Evolutionary conservation across 2,113 vertebrate species (phyloP), one percentile per base, ranked within the genome.

Genomic region (Poeciliopsis occidentalis): DNA sequence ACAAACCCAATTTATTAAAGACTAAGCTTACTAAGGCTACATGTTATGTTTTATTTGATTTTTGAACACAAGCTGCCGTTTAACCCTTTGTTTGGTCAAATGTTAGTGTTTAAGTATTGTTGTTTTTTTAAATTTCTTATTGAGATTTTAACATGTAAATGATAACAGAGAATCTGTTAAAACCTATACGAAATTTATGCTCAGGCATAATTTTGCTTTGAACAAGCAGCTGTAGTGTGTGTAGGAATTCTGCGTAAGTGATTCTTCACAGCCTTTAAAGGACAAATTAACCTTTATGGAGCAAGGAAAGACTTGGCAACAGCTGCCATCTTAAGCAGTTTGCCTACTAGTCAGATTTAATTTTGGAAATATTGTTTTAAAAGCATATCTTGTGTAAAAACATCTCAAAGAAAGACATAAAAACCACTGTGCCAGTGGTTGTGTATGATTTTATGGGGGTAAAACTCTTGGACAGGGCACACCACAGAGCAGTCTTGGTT

Each of bases 401-500:
- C 27, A 30, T 41, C 37, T 44, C 24, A 12, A 13, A 15, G 32
- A 41, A 13, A n/a, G 5, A 22, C 19, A 31, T 54, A 69, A 31
- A 34, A 69, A 37, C 31, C 30, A 24, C 12, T 61, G 7, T 60
- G 34, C 8, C 44, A 22, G 12, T 34, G 65, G 26, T 37, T 3
- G 4, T 64, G 29, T 8, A 15, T 0, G 51, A 31, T 65, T n/a
- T 74, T 37, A 12, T 11, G 22, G 8, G 5, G 34, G n/a, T 12
- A 17, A 31, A 4, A 34, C 44, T 70, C 1, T 5, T 12, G 39
- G 67, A 24, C 69, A 7, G 60, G 39, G 68, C 61, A 39, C 64
- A 70, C 61, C 65, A n/a, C 64, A 82, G 47, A 10, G 4, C 61
- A 17, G 73, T 8, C 31, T 2, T 69, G 68, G 57, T 31, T 63